Evolutionary conservation across 2,888 invertebrate genomes (phyloP), one percentile per base, ranked within the genome.

Genomic region (Eupithecia subfuscata): DNA sequence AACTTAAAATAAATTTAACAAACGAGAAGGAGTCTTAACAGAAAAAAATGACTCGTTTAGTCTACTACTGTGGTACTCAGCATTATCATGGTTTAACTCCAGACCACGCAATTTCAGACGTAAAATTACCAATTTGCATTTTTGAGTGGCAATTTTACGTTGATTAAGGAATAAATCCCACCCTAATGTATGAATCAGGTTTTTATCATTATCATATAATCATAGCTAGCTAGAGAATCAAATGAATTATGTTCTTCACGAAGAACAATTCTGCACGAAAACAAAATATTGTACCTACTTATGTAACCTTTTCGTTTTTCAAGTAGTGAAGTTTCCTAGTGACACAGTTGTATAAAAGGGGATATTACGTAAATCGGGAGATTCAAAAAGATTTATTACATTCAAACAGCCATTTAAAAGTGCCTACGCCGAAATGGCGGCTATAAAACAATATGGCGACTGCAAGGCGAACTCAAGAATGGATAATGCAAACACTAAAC

Each of bases 41-140:
- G 34, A 34, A 34, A 30, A 8, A 34, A 64, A 64, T 3, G 3
- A 25, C 12, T 14, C 25, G 14, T 60, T 18, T 34, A 56, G 52
- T 64, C 34, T 52, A n/a, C 5, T 37, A 37, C 37, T 37, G n/a
- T n/a, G n/a, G 64, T 18, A 40, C 18, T 11, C 16, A 11, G 12
- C 18, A 67, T 67, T n/a, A 67, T 65, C 8, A 65, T 67, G 40
- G 8, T 14, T 65, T 65, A n/a, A 37, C n/a, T 67, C 6, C 11
- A 9, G 22, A 72, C 70, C 30, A 69, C 60, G 48, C 45, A 37
- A 43, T 74, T 72, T 45, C 18, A 64, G 25, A 67, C 56, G 5
- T 48, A 37, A 83, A 83, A 85, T 84, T 81, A 81, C 76, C 82
- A 77, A 85, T 87, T 87, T 87, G 73, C 84, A n/a, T 86, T 84